Percentiles rank a stretch among this genome's conserved stretches.
Evolutionary conservation across 2,888 invertebrate species (phyloP).

Genomic region (Marasmarcha lunaedactyla): DNA sequence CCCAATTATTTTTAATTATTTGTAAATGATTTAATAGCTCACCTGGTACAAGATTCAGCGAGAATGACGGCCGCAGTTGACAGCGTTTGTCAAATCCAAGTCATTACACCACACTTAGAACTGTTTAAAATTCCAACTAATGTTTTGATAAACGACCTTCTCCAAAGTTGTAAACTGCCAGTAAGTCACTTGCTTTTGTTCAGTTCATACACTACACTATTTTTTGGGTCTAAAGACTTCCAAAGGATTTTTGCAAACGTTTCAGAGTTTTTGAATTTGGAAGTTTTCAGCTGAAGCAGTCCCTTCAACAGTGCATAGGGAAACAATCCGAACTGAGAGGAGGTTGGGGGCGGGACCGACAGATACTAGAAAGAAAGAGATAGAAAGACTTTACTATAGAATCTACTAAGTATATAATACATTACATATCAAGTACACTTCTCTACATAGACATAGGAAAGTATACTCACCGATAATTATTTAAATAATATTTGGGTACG

Average conservation of each 20-base stretch:
- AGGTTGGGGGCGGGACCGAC: conserved; percentile 20
- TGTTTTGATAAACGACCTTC: background rate
- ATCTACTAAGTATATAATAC: background rate
- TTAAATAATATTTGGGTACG: too few relatives aligned
- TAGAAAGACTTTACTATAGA: conserved; percentile 8
- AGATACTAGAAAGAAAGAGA: conserved; percentile 29
- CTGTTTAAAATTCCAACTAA: conserved; percentile 10
- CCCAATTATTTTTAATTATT: too few relatives aligned
- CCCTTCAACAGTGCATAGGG: conserved; percentile 28
- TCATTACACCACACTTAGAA: conserved; percentile 30
- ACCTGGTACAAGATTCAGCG: conserved; percentile 21
- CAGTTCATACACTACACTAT: too few relatives aligned
- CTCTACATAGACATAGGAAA: too few relatives aligned
- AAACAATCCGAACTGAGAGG: conserved; percentile 17
- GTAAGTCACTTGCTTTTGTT: conserved; percentile 1
- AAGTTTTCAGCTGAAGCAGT: conserved; percentile 8
- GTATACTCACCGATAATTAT: too few relatives aligned
- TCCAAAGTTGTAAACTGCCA: background rate
- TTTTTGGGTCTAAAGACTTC: too few relatives aligned
- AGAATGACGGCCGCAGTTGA: conserved; percentile 17
- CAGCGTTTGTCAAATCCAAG: conserved; percentile 30
- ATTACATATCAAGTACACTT: background rate
- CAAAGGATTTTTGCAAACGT: background rate
- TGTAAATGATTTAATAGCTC: too few relatives aligned
- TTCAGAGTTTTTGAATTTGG: background rate